phyloP scores from a whole-genome alignment of 1,140 invertebrate genomes.

The Streblospio benedicti region DNA sequence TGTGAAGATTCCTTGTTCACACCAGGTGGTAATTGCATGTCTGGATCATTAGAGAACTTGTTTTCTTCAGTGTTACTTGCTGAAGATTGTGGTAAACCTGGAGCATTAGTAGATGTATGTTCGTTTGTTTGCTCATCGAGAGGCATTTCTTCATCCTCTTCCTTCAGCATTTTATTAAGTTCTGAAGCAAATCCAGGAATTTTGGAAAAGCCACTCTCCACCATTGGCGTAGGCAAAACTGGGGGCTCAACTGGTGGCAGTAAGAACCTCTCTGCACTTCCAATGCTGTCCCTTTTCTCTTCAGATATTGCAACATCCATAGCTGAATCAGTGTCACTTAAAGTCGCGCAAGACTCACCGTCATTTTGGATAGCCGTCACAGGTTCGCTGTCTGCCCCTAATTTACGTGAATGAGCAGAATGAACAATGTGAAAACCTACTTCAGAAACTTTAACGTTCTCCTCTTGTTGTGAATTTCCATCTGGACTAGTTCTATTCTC shows the following conservation, averaged over 20 bases:
- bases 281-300: conserved; percentile 24
- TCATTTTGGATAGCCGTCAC: neutral
- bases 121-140: neutral
- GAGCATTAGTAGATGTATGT: neutral
- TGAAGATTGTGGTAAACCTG: too few species aligned
- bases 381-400: conserved; percentile 8
- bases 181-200: conserved; percentile 9
- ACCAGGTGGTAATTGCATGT: too few species aligned
- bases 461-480: neutral
- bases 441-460: neutral
- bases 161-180: neutral
- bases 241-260: neutral
- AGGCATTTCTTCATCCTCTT: neutral
- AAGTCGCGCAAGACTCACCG: too few species aligned
- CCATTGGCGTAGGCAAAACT: conserved; percentile 2
- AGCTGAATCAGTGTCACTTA: conserved; percentile 5
- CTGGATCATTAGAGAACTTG: neutral
- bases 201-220: conserved; percentile 23
- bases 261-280: conserved; percentile 20
- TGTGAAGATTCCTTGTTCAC: too few species aligned
- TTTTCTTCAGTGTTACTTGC: neutral
- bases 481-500: too few species aligned
- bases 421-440: neutral
- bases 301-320: conserved; percentile 29
- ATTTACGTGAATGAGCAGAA: neutral